Conservation (phyloP, 2,113 vertebrate genomes). For the Aegithalos caudatus region DNA sequence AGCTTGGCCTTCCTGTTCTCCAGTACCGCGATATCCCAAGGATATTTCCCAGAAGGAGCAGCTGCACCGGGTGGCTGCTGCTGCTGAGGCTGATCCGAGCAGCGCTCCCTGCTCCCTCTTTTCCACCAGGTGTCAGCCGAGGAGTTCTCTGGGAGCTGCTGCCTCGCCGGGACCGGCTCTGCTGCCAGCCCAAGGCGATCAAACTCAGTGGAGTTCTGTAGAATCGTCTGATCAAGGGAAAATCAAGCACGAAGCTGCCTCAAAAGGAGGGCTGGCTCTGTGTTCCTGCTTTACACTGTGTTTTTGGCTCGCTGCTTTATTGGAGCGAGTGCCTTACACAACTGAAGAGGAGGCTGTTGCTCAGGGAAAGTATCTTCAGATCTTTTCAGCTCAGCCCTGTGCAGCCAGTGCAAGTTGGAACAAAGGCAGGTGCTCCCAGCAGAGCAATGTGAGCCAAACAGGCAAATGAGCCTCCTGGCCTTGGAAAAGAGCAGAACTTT, state of each 20-base stretch:
- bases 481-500: background rate
- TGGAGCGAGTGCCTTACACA: background rate
- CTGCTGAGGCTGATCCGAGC: background rate
- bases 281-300: background rate
- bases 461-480: constrained; percentile 17
- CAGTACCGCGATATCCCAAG: fast-evolving
- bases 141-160: background rate
- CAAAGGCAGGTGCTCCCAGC: background rate
- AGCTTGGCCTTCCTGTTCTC: background rate
- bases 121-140: constrained; percentile 62
- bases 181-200: background rate
- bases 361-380: background rate
- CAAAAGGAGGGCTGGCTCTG: background rate
- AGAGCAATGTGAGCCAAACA: background rate
- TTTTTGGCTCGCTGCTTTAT: background rate
- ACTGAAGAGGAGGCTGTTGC: background rate
- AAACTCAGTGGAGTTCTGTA: fast-evolving
- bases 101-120: background rate
- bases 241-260: background rate
- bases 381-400: background rate
- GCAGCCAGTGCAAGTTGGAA: background rate
- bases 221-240: background rate
- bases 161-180: background rate
- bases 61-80: background rate
- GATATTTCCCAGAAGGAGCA: background rate